phyloP scores from a whole-genome alignment of 1,140 invertebrate genomes.

The Lepidurus packardi region DNA sequence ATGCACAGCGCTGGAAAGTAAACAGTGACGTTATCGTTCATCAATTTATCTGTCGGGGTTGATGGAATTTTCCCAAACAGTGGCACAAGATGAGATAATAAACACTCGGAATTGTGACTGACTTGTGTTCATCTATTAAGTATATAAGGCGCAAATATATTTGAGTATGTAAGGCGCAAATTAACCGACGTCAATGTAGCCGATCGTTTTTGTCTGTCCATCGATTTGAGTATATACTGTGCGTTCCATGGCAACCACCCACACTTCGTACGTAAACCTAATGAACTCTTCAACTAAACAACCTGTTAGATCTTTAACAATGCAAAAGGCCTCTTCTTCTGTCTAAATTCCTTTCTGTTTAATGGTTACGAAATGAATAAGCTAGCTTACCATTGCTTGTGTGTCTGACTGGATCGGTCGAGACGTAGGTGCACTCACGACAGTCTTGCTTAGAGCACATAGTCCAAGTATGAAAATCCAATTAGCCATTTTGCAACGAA shows the following conservation, averaged over 20 bases:
- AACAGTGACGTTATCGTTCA: background rate
- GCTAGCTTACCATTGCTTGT: background rate
- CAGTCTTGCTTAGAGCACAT: background rate
- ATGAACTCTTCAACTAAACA: too few species aligned
- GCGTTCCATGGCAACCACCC: background rate
- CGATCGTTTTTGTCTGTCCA: background rate
- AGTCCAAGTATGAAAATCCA: slow-evolving; percentile 10
- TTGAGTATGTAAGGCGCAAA: background rate
- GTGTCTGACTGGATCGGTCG: background rate
- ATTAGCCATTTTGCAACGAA: background rate
- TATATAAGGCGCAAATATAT: background rate
- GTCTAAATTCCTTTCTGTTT: too few species aligned
- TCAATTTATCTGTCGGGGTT: background rate
- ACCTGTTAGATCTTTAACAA: too few species aligned
- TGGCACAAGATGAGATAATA: background rate
- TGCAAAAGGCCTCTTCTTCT: too few species aligned
- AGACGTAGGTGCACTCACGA: background rate
- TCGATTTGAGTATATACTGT: background rate
- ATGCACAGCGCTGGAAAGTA: background rate
- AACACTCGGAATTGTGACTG: too few species aligned
- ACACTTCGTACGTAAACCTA: too few species aligned
- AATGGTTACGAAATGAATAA: background rate
- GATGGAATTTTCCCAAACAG: background rate
- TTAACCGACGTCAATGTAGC: background rate
- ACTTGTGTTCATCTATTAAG: background rate